Evolutionary conservation across 2,797 vertebrate species (phyloP).

Genomic region (Brachyrhaphis roseni): DNA sequence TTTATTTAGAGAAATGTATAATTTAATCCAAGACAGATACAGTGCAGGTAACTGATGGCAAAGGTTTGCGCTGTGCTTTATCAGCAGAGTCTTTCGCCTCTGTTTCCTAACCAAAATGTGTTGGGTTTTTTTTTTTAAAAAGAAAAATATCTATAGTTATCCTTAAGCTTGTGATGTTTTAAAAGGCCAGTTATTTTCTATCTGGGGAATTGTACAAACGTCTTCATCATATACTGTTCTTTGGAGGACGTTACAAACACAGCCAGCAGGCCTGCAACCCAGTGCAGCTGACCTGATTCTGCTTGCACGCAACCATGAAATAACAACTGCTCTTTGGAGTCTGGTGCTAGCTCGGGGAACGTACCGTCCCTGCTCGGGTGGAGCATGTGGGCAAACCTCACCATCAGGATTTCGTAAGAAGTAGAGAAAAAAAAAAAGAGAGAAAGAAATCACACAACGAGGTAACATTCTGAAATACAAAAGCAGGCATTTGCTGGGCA

Average conservation of each 20-base stretch:
- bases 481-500: constrained; percentile 30
- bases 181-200: not conserved
- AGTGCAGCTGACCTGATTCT: constrained; percentile 77
- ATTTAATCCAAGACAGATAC: not conserved
- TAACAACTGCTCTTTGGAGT: constrained; percentile 72
- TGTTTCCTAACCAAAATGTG: not conserved
- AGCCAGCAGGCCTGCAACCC: constrained; percentile 72
- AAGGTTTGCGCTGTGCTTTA: not conserved
- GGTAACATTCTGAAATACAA: constrained; percentile 53
- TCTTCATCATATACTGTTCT: constrained; percentile 29
- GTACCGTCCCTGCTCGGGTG: constrained; percentile 52
- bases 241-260: constrained; percentile 53
- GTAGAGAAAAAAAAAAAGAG: constrained; percentile 9
- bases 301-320: constrained; percentile 75
- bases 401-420: constrained; percentile 38
- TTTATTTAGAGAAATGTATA: constrained; percentile 2
- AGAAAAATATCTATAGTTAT: not conserved
- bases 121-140: not conserved
- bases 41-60: not conserved
- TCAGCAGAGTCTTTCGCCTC: not conserved
- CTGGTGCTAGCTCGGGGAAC: constrained; percentile 68
- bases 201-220: constrained; percentile 6
- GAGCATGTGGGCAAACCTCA: constrained; percentile 44
- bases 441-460: constrained; percentile 32
- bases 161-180: constrained; percentile 5